Evolutionary conservation across 2,113 vertebrate genomes (phyloP).

Genomic region (Hylia prasina): DNA sequence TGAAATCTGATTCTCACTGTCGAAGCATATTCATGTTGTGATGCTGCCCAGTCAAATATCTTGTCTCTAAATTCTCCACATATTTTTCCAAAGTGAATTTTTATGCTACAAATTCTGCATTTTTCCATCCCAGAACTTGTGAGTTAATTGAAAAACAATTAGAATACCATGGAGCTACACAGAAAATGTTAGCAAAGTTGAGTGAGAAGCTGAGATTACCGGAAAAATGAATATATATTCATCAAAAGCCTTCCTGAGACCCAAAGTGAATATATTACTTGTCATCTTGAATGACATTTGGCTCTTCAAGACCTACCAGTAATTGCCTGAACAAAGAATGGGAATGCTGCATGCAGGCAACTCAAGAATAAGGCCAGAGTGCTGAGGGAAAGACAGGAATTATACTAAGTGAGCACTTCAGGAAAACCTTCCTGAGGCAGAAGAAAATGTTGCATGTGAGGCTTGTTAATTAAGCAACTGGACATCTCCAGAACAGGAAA

Average conservation of each 20-base stretch:
- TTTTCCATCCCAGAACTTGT: background rate
- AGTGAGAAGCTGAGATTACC: background rate
- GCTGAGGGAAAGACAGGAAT: background rate
- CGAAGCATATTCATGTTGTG: fast-evolving
- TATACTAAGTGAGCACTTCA: background rate
- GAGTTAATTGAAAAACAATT: background rate
- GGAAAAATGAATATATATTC: background rate
- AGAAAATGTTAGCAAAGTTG: background rate
- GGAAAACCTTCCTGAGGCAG: background rate
- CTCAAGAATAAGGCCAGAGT: background rate
- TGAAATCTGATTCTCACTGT: background rate
- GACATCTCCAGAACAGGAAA: background rate
- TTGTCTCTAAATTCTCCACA: background rate
- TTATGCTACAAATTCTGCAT: background rate
- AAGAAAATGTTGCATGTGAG: background rate
- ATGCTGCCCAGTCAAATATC: background rate
- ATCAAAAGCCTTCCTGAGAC: background rate
- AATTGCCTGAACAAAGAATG: background rate
- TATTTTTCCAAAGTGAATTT: background rate
- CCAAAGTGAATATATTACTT: background rate
- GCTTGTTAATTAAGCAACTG: background rate
- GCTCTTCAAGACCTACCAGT: background rate
- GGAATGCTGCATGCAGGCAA: background rate
- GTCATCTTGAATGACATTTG: background rate
- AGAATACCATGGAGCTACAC: background rate